phyloP scores from a whole-genome alignment of 2,113 vertebrate species.

The Fulmarus glacialis region DNA sequence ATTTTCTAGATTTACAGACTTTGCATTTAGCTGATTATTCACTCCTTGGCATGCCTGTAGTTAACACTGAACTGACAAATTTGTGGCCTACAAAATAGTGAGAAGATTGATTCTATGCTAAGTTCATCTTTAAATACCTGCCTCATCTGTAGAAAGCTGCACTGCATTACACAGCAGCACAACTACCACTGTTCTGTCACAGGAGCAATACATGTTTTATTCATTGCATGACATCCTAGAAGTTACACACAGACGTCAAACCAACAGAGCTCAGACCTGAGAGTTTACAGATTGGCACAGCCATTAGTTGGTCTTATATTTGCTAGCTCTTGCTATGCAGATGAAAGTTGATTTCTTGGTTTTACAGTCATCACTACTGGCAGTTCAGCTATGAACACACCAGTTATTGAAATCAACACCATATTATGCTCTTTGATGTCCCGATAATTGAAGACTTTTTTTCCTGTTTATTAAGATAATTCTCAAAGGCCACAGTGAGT shows the following conservation, averaged over 20 bases:
- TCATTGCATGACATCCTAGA: conserved; percentile 2
- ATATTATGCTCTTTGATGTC: not conserved
- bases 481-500: not conserved
- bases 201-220: conserved; percentile 13
- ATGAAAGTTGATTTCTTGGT: not conserved
- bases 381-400: not conserved
- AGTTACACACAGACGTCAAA: conserved; percentile 13
- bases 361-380: not conserved
- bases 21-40: not conserved
- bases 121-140: conserved; percentile 14
- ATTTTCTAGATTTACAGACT: not conserved
- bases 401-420: not conserved
- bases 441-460: not conserved
- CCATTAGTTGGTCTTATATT: not conserved
- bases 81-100: not conserved
- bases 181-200: not conserved
- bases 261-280: not conserved
- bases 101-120: not conserved
- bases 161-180: not conserved
- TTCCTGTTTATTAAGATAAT: not conserved
- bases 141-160: not conserved
- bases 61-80: not conserved
- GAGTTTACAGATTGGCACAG: not conserved
- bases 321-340: not conserved
- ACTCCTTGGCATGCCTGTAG: not conserved